phyloP scores from a whole-genome alignment of 2,113 vertebrate species.

The Ptychochromis oligacanthus region DNA sequence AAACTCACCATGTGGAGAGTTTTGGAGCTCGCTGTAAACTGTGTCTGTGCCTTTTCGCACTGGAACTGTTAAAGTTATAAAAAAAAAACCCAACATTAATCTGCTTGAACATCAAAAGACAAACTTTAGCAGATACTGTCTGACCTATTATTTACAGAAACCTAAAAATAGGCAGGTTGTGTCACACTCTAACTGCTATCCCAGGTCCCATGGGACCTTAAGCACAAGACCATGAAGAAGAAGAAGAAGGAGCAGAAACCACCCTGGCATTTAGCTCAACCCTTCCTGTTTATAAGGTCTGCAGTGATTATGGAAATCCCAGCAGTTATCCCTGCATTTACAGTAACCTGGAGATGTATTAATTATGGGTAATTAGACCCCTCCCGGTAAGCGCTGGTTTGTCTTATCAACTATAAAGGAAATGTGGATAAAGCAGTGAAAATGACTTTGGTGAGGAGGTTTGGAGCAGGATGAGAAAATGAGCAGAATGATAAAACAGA shows the following conservation, averaged over 20 bases:
- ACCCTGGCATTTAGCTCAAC: slow-evolving; percentile 55
- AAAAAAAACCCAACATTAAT: slow-evolving; percentile 47
- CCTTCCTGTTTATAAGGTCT: slow-evolving; percentile 80
- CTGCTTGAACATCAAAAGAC: slow-evolving; percentile 39
- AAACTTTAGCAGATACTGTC: slow-evolving; percentile 20
- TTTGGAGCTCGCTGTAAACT: slow-evolving; percentile 82
- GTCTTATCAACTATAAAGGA: slow-evolving; percentile 61
- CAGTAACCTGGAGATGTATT: slow-evolving; percentile 41
- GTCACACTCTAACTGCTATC: slow-evolving; percentile 21
- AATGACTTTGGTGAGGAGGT: not conserved
- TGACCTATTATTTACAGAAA: slow-evolving; percentile 9
- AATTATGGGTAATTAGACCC: slow-evolving; percentile 73
- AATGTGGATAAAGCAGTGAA: slow-evolving; percentile 35
- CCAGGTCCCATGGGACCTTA: not conserved
- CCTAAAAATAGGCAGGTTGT: slow-evolving; percentile 26
- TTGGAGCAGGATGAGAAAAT: not conserved
- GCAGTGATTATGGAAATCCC: slow-evolving; percentile 50
- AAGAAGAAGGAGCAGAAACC: slow-evolving; percentile 14
- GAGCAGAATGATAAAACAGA: not conserved
- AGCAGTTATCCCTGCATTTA: slow-evolving; percentile 22
- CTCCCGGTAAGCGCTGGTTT: slow-evolving; percentile 66
- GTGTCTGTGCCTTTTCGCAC: slow-evolving; percentile 81
- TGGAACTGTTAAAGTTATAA: slow-evolving; percentile 65
- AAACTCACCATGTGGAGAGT: slow-evolving; percentile 71
- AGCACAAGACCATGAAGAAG: slow-evolving; percentile 15